Percentiles rank a stretch among this genome's conserved stretches.
Conservation (phyloP, 2,888 invertebrate species). For the Nephrotoma flavescens region DNA sequence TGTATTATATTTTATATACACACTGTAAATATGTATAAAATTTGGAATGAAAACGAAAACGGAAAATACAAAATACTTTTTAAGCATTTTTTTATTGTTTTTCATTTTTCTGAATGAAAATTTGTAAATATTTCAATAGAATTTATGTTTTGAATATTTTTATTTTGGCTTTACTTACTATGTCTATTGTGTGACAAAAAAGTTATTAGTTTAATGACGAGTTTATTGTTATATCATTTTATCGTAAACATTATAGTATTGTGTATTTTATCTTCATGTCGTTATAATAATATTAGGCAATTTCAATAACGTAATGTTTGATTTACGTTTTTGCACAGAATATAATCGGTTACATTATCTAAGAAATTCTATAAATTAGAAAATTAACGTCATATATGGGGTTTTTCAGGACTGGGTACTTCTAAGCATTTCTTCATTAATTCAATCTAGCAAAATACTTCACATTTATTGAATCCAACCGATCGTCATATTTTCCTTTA, state of each 20-base stretch:
- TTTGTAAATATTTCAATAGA: background rate
- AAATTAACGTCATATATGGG: too few species aligned
- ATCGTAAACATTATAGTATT: background rate
- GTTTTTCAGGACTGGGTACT: too few species aligned
- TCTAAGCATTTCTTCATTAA: too few species aligned
- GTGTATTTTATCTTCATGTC: too few species aligned
- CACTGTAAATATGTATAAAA: background rate
- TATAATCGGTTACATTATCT: too few species aligned
- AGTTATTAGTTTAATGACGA: background rate
- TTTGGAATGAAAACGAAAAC: background rate
- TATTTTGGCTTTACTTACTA: background rate
- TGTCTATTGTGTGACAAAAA: background rate
- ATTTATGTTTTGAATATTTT: background rate
- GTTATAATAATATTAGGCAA: too few species aligned
- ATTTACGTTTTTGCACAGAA: too few species aligned
- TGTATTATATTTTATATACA: background rate
- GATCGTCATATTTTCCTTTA: too few species aligned
- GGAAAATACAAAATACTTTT: background rate
- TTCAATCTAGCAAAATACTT: too few species aligned
- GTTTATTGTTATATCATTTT: background rate
- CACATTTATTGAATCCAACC: too few species aligned
- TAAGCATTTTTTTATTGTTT: background rate
- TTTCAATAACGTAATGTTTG: too few species aligned
- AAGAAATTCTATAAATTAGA: too few species aligned
- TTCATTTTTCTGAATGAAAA: background rate